phyloP scores from a whole-genome alignment of 2,888 invertebrate species.

The Temnothorax unifasciatus region DNA sequence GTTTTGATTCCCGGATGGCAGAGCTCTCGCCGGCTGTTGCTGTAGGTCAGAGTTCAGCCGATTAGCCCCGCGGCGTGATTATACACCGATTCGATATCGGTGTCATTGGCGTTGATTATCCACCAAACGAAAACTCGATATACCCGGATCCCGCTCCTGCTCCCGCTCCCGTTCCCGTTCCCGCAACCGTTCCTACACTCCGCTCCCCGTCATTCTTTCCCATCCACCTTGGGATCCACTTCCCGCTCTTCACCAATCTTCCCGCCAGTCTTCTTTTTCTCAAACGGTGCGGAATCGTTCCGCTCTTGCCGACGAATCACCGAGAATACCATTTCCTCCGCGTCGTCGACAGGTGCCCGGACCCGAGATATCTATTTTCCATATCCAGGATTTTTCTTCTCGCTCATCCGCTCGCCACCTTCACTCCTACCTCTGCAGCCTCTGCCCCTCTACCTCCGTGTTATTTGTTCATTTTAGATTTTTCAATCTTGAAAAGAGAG shows the following conservation, averaged over 20 bases:
- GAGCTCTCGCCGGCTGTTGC: constrained; percentile 45
- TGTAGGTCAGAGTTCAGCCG: constrained; percentile 67
- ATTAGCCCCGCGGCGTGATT: constrained; percentile 74
- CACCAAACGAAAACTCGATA: constrained; percentile 76
- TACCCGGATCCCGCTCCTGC: constrained; percentile 26
- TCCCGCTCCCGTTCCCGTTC: neutral
- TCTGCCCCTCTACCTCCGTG: neutral
- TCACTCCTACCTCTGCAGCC: neutral
- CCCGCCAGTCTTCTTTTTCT: constrained; percentile 59
- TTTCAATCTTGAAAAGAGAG: constrained; percentile 20
- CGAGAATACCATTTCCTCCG: constrained; percentile 75
- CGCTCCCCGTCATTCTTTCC: constrained; percentile 16
- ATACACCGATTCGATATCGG: constrained; percentile 73
- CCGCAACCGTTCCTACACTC: neutral
- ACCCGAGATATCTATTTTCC: constrained; percentile 73
- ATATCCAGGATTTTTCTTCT: constrained; percentile 63
- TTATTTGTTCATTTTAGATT: constrained; percentile 22
- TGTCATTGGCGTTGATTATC: constrained; percentile 77
- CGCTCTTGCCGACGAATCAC: constrained; percentile 71
- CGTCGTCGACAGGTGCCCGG: constrained; percentile 74
- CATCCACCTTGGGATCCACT: constrained; percentile 8
- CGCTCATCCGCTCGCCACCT: constrained; percentile 16
- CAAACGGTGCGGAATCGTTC: constrained; percentile 67
- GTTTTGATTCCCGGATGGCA: constrained; percentile 62
- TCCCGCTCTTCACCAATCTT: constrained; percentile 13